These are phyloP conservation scores for Nannobrachium achirus DNA, from an alignment of 2,113 vertebrate species.

Conservation along the genomic window DNA sequence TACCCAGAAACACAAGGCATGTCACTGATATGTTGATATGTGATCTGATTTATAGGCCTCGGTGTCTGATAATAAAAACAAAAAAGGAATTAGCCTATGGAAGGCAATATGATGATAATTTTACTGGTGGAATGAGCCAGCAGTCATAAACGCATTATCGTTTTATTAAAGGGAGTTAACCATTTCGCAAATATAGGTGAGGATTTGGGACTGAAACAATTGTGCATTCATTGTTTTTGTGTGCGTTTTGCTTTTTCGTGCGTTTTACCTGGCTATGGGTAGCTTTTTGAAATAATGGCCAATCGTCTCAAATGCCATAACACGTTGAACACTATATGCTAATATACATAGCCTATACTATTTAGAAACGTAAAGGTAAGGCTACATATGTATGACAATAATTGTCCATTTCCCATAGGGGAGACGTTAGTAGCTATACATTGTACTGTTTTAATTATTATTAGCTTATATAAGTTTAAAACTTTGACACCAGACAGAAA, in stretches of 20 bases:
- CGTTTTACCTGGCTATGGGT: too few relatives aligned
- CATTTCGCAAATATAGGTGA: background rate
- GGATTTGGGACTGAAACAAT: background rate
- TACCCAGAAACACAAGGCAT: conserved; percentile 1
- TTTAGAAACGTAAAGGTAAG: too few relatives aligned
- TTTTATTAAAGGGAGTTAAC: conserved; percentile 34
- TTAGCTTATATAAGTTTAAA: background rate
- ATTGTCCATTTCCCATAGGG: too few relatives aligned
- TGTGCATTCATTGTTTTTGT: background rate
- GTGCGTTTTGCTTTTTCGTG: background rate
- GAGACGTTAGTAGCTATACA: too few relatives aligned
- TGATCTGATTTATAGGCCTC: too few relatives aligned
- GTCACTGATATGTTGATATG: too few relatives aligned
- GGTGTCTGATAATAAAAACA: background rate
- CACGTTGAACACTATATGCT: too few relatives aligned
- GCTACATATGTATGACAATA: too few relatives aligned
- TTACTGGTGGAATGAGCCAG: conserved; percentile 19
- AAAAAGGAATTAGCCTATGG: background rate
- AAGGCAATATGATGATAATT: conserved; percentile 6
- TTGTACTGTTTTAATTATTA: conserved; percentile 1
- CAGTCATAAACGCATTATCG: conserved; percentile 37
- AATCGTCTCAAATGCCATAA: too few relatives aligned
- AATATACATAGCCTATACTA: too few relatives aligned
- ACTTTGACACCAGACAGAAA: background rate
- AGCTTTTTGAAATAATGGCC: too few relatives aligned